Evolutionary conservation across 2,888 invertebrate species (phyloP).

Genomic region (Dendrolimus houi): DNA sequence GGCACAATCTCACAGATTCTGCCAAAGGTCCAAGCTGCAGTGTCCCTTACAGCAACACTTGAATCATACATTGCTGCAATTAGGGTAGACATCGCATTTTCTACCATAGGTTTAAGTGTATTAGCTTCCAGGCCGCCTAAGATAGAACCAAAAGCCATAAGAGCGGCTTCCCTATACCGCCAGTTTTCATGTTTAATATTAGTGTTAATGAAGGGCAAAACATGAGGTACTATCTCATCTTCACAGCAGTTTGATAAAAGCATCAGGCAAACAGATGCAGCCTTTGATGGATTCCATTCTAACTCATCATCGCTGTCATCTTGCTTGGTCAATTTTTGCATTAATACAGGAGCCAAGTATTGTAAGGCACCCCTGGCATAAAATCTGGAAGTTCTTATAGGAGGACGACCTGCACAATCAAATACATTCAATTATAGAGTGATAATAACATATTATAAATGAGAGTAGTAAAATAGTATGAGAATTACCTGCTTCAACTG

Average conservation of each 20-base stretch:
- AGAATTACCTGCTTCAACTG: constrained; percentile 83
- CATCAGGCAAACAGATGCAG: constrained; percentile 99
- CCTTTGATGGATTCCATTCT: constrained; percentile 99
- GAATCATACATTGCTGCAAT: constrained; percentile 96
- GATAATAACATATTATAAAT: constrained; percentile 1
- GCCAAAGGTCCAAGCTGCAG: constrained; percentile 98
- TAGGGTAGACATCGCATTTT: constrained; percentile 97
- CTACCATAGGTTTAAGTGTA: constrained; percentile 94
- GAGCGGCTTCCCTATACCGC: constrained; percentile 95
- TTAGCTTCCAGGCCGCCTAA: constrained; percentile 92
- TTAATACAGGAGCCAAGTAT: constrained; percentile 94
- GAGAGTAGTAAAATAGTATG: background rate
- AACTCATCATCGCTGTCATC: constrained; percentile 98
- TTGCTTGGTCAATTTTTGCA: constrained; percentile 96
- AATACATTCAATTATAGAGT: constrained; percentile 3
- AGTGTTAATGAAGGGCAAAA: constrained; percentile 96
- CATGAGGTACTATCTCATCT: constrained; percentile 96
- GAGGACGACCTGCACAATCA: constrained; percentile 84
- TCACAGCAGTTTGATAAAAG: constrained; percentile 97
- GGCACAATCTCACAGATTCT: constrained; percentile 98
- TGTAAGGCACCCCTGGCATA: constrained; percentile 99
- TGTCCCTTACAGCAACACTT: constrained; percentile 96
- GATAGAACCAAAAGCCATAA: constrained; percentile 98
- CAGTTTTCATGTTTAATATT: constrained; percentile 96
- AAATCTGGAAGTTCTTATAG: constrained; percentile 92